Evolutionary conservation across 2,113 vertebrate genomes (phyloP).

Genomic region (Patagioenas fasciata): DNA sequence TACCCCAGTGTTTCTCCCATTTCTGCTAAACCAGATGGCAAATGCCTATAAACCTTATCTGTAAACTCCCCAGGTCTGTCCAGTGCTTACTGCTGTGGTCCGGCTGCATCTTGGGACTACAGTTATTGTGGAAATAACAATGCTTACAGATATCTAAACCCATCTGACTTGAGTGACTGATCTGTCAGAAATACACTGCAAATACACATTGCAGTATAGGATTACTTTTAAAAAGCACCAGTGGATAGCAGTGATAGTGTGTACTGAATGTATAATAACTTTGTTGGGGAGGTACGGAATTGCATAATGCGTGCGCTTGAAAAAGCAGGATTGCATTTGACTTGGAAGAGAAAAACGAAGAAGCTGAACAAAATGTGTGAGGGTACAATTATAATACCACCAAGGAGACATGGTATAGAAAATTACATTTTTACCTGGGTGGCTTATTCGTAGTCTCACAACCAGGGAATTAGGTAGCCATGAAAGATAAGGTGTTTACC

Average conservation of each 20-base stretch:
- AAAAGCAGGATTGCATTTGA: not conserved
- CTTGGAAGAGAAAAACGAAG: not conserved
- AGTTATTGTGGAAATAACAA: not conserved
- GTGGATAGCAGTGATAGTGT: not conserved
- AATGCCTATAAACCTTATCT: not conserved
- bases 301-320: not conserved
- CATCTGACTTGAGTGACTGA: not conserved
- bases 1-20: fast-evolving
- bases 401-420: not conserved
- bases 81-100: not conserved
- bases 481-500: not conserved
- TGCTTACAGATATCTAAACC: not conserved
- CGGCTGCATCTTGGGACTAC: too few relatives aligned
- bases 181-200: not conserved
- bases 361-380: not conserved
- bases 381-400: not conserved
- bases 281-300: not conserved
- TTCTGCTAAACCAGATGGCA: not conserved
- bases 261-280: not conserved
- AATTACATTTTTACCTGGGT: not conserved
- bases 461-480: not conserved
- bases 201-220: too few relatives aligned
- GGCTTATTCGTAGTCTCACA: not conserved
- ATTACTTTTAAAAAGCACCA: not conserved
- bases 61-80: not conserved